Base-by-base conservation (phyloP, 1,140 invertebrate genomes). In the Drosophila lini region DNA sequence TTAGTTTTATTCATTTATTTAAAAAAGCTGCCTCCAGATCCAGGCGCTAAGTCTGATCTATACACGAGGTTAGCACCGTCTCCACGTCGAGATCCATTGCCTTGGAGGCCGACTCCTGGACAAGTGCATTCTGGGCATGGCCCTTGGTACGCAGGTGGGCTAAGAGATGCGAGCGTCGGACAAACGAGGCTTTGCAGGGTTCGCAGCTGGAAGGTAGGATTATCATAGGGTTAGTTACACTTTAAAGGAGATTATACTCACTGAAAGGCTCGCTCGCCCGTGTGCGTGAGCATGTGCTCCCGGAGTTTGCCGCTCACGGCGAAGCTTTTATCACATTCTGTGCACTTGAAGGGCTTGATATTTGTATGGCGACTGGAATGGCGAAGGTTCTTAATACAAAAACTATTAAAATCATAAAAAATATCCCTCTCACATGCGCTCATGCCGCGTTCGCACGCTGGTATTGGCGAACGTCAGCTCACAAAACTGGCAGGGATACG, bases 261-360 rank as follows among this genome's bases (percentile, higher is more conserved):
- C 83, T 83, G 83, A 36, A 89, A 88, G 6, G 80, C 63, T 3
- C 83, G 76, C 7, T 99, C 98, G 78, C 98, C 98, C 58, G 98
- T 94, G 93, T 99, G 99, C 91, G 99, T 99, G 75, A 99, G 95
- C 82, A 97, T 98, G 93, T 99, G 99, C 93, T 99, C 98, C 16
- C 97, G 98, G 82, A 99, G 95, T 94, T 99, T 99, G 77, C 98
- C 98, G 91, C 97, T 98, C 94, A 99, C 99, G 77, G 98, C 98
- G 93, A 99, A 99, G 70, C 98, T 96, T 94, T 99, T 99, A 79
- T 97, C 96, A 94, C 98, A 99, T 92, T 99, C 98, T 31, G 96
- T 97, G 94, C 99, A 99, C 93, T 99, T 98, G 95, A 99, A 99
- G 15, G 98, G 98, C 93, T 99, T 99, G 4, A 74, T 67, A 28